Evolutionary conservation across 2,113 vertebrate species (phyloP), one percentile per base, ranked within the genome.

Genomic region (Mastomys coucha): DNA sequence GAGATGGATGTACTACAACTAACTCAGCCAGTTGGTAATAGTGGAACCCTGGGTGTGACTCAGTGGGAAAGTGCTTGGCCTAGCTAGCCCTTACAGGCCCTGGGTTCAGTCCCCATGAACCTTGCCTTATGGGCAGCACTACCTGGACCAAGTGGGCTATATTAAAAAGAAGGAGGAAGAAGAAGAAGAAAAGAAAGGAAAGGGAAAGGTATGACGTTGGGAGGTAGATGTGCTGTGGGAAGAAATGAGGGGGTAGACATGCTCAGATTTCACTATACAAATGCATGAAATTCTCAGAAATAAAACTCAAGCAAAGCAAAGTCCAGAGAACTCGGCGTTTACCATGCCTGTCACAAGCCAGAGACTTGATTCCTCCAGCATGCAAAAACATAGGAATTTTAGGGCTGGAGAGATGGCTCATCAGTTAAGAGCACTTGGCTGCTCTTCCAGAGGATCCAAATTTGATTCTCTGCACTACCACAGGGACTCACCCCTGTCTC

Each of bases 1-100:
- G 91, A 86, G 87, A 92, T 8, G 26, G 89, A 96, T 90, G 84
- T 42, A 90, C 20, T 11, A 78, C 53, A 93, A 94, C 60, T 67
- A 93, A 94, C 53, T 90, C 73, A 91, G 82, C 60, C 42, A 36
- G 60, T 60, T 80, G 56, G 45, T 88, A 56, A 72, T 22, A 19
- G 39, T 10, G 45, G 36, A 4, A 26, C 36, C 73, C 69, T 67
- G 69, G 36, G 4, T 39, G 6, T 58, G 39, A 8, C 49, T 58
- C 36, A 19, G 51, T 39, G 51, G 36, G 17, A 24, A 24, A 88
- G 24, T 39, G 33, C 20, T 56, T 42, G 58, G 51, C 69, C 31
- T 16, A 72, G 67, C 31, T 16, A 72, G 67, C 17, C 14, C 33
- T 12, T 49, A 1, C 17, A 51, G 33, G 5, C 65, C 63, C 65